Evolutionary conservation across 64 coral and sea anemone genomes (phyloP).

Genomic region (Porites australiensis): DNA sequence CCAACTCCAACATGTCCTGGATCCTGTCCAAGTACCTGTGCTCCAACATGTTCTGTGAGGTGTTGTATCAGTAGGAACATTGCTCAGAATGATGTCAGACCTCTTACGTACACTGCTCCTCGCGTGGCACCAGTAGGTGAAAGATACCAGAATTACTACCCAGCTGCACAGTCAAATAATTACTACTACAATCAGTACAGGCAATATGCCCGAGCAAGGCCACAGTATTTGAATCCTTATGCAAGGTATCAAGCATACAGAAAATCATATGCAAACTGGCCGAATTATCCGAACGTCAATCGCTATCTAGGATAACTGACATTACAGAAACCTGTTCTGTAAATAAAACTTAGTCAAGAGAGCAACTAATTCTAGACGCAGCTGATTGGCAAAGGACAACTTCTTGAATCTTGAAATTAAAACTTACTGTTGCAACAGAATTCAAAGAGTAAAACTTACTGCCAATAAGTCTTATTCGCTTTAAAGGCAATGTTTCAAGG

Average conservation of each 20-base stretch:
- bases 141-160: conserved; percentile 31
- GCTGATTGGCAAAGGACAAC: too few relatives aligned
- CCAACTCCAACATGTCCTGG: conserved; percentile 32
- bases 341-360: too few relatives aligned
- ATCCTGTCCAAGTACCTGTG: conserved; percentile 64
- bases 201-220: conserved; percentile 7
- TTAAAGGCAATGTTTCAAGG: too few relatives aligned
- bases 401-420: too few relatives aligned
- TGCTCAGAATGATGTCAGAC: conserved; percentile 8
- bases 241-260: conserved; percentile 10
- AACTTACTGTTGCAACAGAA: too few relatives aligned
- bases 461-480: too few relatives aligned
- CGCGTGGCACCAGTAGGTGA: background rate
- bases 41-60: conserved; percentile 62
- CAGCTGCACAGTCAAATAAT: conserved; percentile 5
- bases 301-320: conserved; percentile 24
- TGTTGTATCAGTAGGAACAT: conserved; percentile 33
- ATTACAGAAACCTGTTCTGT: too few relatives aligned
- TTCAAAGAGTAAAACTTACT: too few relatives aligned
- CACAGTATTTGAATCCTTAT: conserved; percentile 16
- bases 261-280: background rate
- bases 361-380: too few relatives aligned
- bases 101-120: conserved; percentile 1
- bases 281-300: background rate
- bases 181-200: conserved; percentile 32